phyloP scores from a whole-genome alignment of 2,113 vertebrate species.

The Barbus barbus region DNA sequence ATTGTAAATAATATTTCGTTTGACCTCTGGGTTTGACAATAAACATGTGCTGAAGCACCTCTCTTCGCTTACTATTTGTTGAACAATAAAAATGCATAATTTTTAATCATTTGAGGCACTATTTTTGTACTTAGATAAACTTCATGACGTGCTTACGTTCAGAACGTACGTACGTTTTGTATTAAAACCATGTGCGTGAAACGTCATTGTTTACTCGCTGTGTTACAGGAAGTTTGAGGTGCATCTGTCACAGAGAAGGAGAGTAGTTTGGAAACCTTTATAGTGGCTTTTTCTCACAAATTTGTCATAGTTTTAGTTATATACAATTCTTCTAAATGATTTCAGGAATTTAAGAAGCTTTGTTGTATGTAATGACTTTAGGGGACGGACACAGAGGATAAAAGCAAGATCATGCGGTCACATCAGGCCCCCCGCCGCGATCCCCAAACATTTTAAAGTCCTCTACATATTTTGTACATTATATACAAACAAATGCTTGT shows the following conservation, averaged over 20 bases:
- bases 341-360: background rate
- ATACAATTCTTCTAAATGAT: background rate
- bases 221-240: slow-evolving; percentile 39
- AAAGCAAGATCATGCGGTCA: slow-evolving; percentile 11
- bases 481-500: background rate
- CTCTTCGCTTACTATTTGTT: background rate
- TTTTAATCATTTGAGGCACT: background rate
- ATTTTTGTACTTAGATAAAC: background rate
- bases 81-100: no score
- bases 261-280: background rate
- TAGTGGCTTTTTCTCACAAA: no score
- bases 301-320: background rate
- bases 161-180: background rate
- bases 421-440: background rate
- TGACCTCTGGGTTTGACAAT: background rate
- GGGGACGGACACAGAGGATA: slow-evolving; percentile 3
- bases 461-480: background rate
- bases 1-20: background rate
- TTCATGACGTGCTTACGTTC: background rate
- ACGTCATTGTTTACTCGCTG: slow-evolving; percentile 7
- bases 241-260: background rate
- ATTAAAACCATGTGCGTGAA: background rate
- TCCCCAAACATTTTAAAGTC: background rate
- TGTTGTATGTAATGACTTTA: background rate
- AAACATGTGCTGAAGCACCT: background rate